Percentiles rank a stretch among this genome's conserved stretches.
phyloP scores from a whole-genome alignment of 2,888 invertebrate species.

The Drosophila siamana region DNA sequence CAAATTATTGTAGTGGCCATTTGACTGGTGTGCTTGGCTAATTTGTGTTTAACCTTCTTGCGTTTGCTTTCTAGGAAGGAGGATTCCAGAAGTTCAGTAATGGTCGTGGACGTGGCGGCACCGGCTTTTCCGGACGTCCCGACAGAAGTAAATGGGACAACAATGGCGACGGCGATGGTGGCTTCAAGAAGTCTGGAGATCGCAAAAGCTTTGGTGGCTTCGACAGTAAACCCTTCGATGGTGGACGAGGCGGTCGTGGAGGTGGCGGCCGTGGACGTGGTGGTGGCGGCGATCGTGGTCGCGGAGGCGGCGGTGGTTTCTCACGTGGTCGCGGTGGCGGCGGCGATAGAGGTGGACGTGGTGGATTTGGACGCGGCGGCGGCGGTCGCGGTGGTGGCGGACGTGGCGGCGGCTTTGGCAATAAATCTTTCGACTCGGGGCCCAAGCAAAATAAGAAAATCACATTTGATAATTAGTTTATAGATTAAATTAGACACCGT shows the following conservation, averaged over 20 bases:
- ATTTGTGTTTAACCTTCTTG: constrained; percentile 83
- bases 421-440: constrained; percentile 87
- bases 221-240: constrained; percentile 78
- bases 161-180: constrained; percentile 72
- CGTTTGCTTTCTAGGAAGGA: constrained; percentile 62
- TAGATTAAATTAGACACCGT: constrained; percentile 27
- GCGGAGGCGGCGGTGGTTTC: constrained; percentile 55
- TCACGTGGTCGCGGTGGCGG: constrained; percentile 50
- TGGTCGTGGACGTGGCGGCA: constrained; percentile 70
- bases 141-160: constrained; percentile 84
- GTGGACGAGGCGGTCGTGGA: constrained; percentile 82
- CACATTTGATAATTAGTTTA: constrained; percentile 83
- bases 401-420: constrained; percentile 83
- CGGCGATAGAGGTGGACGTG: constrained; percentile 53
- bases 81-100: constrained; percentile 79
- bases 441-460: constrained; percentile 84
- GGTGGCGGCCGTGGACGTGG: constrained; percentile 82
- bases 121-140: constrained; percentile 68
- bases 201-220: constrained; percentile 84
- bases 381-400: constrained; percentile 84
- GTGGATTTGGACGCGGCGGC: constrained; percentile 82
- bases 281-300: constrained; percentile 58
- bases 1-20: constrained; percentile 31
- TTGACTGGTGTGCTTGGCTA: constrained; percentile 77
- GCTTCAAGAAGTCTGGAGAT: constrained; percentile 80